A percentile compares a stretch with the other conserved stretches of the same genome.
Evolutionary conservation across 2,888 invertebrate genomes (phyloP).

Genomic region (Chrysomela aeneicollis): DNA sequence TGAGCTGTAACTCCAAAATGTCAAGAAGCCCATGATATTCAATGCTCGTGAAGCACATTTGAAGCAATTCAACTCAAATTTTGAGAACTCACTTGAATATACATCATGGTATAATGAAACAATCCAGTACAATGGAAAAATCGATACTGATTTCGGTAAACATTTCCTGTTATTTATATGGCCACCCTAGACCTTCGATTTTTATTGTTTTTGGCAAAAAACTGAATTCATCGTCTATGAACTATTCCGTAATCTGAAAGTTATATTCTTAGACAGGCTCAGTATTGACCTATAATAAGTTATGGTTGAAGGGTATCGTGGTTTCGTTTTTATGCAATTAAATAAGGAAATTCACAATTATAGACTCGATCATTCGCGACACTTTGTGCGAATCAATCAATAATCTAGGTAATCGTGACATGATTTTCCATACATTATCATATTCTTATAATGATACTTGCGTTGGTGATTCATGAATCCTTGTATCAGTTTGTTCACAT

Average conservation of each 20-base stretch:
- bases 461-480: not conserved
- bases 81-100: constrained; percentile 25
- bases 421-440: constrained; percentile 4
- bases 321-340: constrained; percentile 21
- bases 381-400: constrained; percentile 21
- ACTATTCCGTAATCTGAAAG: constrained; percentile 35
- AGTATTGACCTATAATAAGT: constrained; percentile 39
- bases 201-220: constrained; percentile 33
- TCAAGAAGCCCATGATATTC: too few species aligned
- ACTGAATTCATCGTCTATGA: constrained; percentile 36
- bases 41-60: too few species aligned
- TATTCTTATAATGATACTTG: not conserved
- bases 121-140: constrained; percentile 4
- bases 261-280: constrained; percentile 24
- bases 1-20: not conserved
- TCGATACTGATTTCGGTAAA: constrained; percentile 22
- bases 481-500: too few species aligned
- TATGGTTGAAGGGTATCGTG: constrained; percentile 12
- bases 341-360: constrained; percentile 21
- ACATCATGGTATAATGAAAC: not conserved
- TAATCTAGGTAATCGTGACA: not conserved
- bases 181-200: constrained; percentile 41
- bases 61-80: not conserved
- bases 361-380: constrained; percentile 7
- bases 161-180: constrained; percentile 36